These are phyloP conservation scores for Falco concolor DNA, from an alignment of 2,797 vertebrate genomes.

Conservation along the genomic window DNA sequence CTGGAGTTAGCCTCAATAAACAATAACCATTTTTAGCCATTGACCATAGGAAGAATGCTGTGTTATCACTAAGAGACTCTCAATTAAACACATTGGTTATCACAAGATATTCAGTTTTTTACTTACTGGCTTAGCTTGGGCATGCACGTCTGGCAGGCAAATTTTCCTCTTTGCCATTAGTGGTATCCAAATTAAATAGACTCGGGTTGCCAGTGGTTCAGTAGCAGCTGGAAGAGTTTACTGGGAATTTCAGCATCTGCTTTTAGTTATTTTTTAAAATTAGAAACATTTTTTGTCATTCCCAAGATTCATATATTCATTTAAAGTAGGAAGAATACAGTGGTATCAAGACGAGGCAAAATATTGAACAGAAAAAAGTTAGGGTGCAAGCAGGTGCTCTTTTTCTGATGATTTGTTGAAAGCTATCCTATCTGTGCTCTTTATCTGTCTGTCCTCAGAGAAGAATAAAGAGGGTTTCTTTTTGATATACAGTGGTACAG, in stretches of 20 bases:
- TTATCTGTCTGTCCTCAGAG: conserved; percentile 33
- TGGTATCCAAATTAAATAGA: conserved; percentile 70
- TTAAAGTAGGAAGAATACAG: background rate
- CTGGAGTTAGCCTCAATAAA: conserved; percentile 24
- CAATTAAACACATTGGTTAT: background rate
- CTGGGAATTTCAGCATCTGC: conserved; percentile 61
- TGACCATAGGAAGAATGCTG: conserved; percentile 10
- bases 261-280: conserved; percentile 69
- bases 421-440: conserved; percentile 33
- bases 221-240: conserved; percentile 74
- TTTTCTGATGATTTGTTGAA: conserved; percentile 31
- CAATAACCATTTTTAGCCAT: conserved; percentile 6
- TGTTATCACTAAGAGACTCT: background rate
- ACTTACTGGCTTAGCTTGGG: conserved; percentile 34
- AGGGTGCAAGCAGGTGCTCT: conserved; percentile 13
- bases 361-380: background rate
- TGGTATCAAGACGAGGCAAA: conserved; percentile 5
- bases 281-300: conserved; percentile 57
- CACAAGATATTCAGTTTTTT: conserved; percentile 6
- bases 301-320: conserved; percentile 31
- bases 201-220: conserved; percentile 63
- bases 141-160: conserved; percentile 45
- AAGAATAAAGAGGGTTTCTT: conserved; percentile 20
- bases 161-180: conserved; percentile 58
- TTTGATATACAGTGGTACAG: conserved; percentile 25